Base-by-base conservation (phyloP, 1,140 invertebrate genomes). In the Stegodyphus mimosarum region DNA sequence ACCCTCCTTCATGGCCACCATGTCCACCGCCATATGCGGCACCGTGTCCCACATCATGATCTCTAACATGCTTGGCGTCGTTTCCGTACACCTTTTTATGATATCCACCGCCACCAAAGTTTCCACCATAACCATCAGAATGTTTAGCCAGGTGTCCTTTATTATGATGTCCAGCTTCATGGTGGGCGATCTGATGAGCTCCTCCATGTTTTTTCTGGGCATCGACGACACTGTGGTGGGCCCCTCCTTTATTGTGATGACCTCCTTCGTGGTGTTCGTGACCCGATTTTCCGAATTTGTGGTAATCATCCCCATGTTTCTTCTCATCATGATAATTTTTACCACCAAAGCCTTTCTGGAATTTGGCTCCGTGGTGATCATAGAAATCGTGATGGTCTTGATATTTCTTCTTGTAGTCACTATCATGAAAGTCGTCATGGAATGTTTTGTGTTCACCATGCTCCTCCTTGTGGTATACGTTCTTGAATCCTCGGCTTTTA, bases 391-490 rank as follows among this genome's bases (percentile, higher is more conserved):
- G 80, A 52, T 88, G 80, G 18, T 87, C 87, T 67, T 83, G 77
- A 18, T 87, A 87, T 70, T 88, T 88, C 80, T 88, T 88, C 49
- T 88, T 80, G 75, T 87, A 87, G 71, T 87, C 88, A 33, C 77
- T 88, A 67, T 88, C 87, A 67, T 87, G 76, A 79, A 87, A 88
- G 15, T 87, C 87, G 67, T 88, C 88, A 33, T 88, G 87, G 78
- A 87, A 88, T 11, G 87, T 88, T 18, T 88, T 88, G 49, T 88
- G 87, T n/a, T 88, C 87, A 13, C 88, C 87, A 50, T 87, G 88
- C 72, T 88, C 88, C 70, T 88, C 87, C 69, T 88, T 88, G 78
- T 88, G 88, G 72, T 88, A 88, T 9, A 87, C 87, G 49, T 88
- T 88, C 75, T 88, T 88, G 72, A 88, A 87, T 7, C 88, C 88